Evolutionary conservation across 2,797 vertebrate genomes (phyloP).

Genomic region (Loriculus beryllinus): DNA sequence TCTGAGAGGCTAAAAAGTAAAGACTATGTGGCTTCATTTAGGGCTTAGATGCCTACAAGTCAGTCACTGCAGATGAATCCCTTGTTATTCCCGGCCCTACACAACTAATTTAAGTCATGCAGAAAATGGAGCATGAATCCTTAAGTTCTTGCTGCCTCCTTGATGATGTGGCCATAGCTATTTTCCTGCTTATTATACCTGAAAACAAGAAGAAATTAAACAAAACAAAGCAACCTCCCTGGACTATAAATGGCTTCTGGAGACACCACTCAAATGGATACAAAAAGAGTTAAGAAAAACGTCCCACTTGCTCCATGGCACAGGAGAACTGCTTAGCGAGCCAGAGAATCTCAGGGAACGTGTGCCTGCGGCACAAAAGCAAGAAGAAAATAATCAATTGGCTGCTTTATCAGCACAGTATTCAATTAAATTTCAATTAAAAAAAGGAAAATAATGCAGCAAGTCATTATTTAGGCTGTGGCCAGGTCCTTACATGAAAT

Average conservation of each 20-base stretch:
- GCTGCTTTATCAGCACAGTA: slow-evolving; percentile 1
- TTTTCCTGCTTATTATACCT: not conserved
- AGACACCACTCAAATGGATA: not conserved
- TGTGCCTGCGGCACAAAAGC: not conserved
- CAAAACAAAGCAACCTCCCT: not conserved
- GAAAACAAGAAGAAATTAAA: not conserved
- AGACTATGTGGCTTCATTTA: not conserved
- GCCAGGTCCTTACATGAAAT: slow-evolving; percentile 17
- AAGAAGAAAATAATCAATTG: slow-evolving; percentile 36
- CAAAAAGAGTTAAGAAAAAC: not conserved
- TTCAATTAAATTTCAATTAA: slow-evolving; percentile 66
- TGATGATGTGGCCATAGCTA: accelerated
- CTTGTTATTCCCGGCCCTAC: not conserved
- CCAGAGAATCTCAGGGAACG: not conserved
- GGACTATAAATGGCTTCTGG: not conserved
- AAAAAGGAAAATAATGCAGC: slow-evolving; percentile 36
- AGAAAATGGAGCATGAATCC: not conserved
- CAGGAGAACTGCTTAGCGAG: not conserved
- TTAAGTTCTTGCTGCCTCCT: not conserved
- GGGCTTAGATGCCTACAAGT: not conserved
- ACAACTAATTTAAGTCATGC: not conserved
- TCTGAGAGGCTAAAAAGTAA: not conserved
- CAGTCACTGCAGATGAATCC: accelerated
- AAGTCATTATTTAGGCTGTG: slow-evolving; percentile 14
- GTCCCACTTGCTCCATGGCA: not conserved